Base-by-base conservation (phyloP, 1,140 invertebrate species). In the Dendrolimus kikuchii region DNA sequence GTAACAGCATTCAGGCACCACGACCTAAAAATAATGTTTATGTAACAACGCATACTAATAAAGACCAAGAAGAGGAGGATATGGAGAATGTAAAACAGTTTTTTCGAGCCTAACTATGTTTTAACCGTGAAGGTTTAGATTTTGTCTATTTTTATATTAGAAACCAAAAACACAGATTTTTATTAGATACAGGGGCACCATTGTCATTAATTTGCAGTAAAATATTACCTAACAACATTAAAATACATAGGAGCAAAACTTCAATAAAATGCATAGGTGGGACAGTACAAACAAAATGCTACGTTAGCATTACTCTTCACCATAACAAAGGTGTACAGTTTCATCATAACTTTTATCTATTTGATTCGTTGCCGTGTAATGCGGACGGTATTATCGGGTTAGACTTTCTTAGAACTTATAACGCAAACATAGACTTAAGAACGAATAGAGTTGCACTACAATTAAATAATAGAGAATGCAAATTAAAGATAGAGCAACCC, bases 281-380 rank as follows among this genome's bases (percentile, higher is more conserved):
- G 7, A 45, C 4, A 45, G 43, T 45, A 5, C 43, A 45, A 45
- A 7, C 43, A 45, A 45, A 45, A 5, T 5, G 7, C 43, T 45
- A 5, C 43, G 43, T 10, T 5, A 9, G 23, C 43, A 45, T 45
- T 7, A 4, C 43, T 4, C 43, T 45, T 42, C 41, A 45, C 43
- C n/a, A 45, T 45, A 5, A 45, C 43, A 45, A 45, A 45, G 43
- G 43, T 45, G 43, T 45, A 45, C 4, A 45, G 43, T 45, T 45
- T 45, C 43, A 7, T 45, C 43, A 45, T 7, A 45, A 45, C 4
- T 45, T 45, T 45, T 45, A 45, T 45, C 43, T 45, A 45, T 63
- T 71, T 60, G 36, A 57, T 38, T 38, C 64, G 51, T 60, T 62
- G 37, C 55, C 56, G n/a, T 55, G 53, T 56, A 46, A 48, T 9